Evolutionary conservation across 2,113 vertebrate species (phyloP), one percentile per base, ranked within the genome.

Genomic region (Pluvianellus socialis): DNA sequence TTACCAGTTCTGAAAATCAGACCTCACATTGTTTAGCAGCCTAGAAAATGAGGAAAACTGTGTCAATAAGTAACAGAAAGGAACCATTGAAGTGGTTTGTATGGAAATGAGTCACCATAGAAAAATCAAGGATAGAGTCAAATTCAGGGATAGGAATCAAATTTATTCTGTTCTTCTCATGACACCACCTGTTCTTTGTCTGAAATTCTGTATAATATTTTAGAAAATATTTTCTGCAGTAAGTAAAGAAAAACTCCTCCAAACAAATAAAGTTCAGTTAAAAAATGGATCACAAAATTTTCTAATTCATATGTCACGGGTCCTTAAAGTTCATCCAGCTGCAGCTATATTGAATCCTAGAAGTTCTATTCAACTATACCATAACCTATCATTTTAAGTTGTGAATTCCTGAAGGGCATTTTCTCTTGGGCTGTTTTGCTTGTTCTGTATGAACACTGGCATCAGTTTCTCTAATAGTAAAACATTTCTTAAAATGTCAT

Each of bases 401-500:
- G 55, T 56, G 21, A 44, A 59, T 92, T 83, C 67, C 59, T 83
- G 72, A 83, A 70, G 33, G 58, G 5, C 3, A 15, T 95, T 91
- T 91, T 55, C 33, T 65, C 20, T 26, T 33, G 30, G 53, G 23
- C 16, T 75, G 7, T 72, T 91, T 89, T 77, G 19, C 30, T 76
- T 86, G 44, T 80, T 88, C 59, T 58, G 4, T 89, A 58, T 63
- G 62, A 88, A 86, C 35, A 52, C 12, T 61, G 23, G 12, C n/a
- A 86, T 88, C 15, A 77, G 22, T 84, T 87, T 84, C 40, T 66
- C 16, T 84, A 80, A 77, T 77, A 89, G 61, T 53, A 73, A 94
- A 94, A 74, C 23, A 28, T 85, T 79, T 91, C 91, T 88, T 94
- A 89, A 89, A 91, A 84, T 84, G 76, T 70, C 45, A 77, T 95